Evolutionary conservation across 2,888 invertebrate genomes (phyloP).

Genomic region (Andrena bucephala): DNA sequence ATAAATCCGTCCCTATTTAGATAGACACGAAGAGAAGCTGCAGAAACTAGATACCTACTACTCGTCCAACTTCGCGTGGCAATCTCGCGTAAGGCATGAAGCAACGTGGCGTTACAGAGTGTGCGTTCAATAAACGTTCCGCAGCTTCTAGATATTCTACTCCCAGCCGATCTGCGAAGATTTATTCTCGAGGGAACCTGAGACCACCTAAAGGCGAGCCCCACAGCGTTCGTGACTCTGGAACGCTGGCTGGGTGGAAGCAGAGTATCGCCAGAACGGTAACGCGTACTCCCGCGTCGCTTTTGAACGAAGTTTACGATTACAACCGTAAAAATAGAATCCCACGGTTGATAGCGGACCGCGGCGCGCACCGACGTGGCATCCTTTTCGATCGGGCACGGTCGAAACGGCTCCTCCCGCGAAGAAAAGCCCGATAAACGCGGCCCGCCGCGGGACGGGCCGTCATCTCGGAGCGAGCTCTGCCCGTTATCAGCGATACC

Average conservation of each 20-base stretch:
- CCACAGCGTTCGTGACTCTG: background rate
- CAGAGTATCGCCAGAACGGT: background rate
- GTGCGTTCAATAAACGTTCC: too few species aligned
- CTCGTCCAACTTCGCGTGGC: too few species aligned
- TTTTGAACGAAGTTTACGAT: constrained; percentile 28
- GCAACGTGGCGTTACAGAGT: too few species aligned
- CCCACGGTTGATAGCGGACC: background rate
- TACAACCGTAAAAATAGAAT: constrained; percentile 27
- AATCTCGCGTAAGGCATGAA: too few species aligned
- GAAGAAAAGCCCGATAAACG: constrained; percentile 29
- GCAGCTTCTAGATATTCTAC: too few species aligned
- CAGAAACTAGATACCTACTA: too few species aligned
- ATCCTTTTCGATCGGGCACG: background rate
- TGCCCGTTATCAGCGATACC: constrained; percentile 71
- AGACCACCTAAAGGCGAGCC: background rate
- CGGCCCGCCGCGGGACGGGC: constrained; percentile 25
- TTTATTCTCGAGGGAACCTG: background rate
- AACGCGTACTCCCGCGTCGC: background rate
- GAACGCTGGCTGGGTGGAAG: background rate
- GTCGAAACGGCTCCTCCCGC: background rate
- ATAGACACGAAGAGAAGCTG: too few species aligned
- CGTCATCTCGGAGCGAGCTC: constrained; percentile 52
- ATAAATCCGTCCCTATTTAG: too few species aligned
- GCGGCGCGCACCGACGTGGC: background rate
- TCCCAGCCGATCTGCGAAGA: background rate